Evolutionary conservation across 2,113 vertebrate genomes (phyloP).

Genomic region (Hemibagrus wyckioides): DNA sequence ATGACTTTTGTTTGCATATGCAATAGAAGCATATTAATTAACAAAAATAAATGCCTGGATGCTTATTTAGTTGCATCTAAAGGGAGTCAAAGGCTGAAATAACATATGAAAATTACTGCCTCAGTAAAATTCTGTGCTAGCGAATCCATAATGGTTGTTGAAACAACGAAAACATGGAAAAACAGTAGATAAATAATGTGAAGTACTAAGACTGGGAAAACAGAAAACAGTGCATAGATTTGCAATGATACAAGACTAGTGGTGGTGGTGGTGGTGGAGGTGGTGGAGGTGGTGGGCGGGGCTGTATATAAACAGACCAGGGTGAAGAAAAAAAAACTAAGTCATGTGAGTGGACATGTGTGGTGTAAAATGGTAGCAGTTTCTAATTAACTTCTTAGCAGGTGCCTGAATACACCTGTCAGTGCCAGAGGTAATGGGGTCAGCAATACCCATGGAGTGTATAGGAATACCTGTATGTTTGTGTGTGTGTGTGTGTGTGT

Average conservation of each 20-base stretch:
- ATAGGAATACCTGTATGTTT: background rate
- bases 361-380: background rate
- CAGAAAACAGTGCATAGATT: no score
- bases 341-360: no score
- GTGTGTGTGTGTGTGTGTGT: constrained; percentile 20
- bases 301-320: no score
- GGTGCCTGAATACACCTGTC: constrained; percentile 34
- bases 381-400: constrained; percentile 36
- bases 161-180: no score
- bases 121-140: background rate
- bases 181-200: no score
- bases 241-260: no score
- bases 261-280: no score
- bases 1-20: no score
- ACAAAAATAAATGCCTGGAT: background rate
- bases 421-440: constrained; percentile 21
- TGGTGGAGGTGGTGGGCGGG: no score
- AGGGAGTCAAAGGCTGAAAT: background rate
- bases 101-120: background rate
- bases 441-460: background rate
- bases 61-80: background rate
- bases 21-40: background rate
- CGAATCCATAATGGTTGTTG: no score
- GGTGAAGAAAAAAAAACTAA: no score
- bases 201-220: no score